These are phyloP conservation scores for Biston betularia DNA, from an alignment of 2,888 invertebrate species.

Conservation along the genomic window DNA sequence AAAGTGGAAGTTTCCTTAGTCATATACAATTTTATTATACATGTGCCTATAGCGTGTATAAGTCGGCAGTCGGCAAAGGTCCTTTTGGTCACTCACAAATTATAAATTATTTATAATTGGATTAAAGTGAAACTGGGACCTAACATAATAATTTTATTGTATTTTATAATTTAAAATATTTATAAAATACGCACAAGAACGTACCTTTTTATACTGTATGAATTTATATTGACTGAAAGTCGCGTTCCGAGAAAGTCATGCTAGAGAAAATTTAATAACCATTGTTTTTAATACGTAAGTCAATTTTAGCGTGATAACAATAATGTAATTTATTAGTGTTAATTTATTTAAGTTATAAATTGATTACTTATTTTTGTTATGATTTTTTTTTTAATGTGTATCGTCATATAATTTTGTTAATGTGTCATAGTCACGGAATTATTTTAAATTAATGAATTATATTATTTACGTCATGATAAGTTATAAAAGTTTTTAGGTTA, in stretches of 20 bases:
- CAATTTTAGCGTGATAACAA: slow-evolving; percentile 46
- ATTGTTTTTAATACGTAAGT: slow-evolving; percentile 37
- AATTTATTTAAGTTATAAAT: slow-evolving; percentile 55
- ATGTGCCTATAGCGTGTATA: background rate
- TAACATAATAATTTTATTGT: slow-evolving; percentile 13
- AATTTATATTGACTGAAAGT: slow-evolving; percentile 32
- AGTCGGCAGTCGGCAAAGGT: too few species aligned
- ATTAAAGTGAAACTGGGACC: background rate
- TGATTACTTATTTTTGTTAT: slow-evolving; percentile 41
- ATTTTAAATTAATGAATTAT: background rate
- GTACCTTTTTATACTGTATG: slow-evolving; percentile 20
- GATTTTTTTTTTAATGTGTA: slow-evolving; percentile 20
- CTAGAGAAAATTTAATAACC: slow-evolving; percentile 18
- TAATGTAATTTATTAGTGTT: slow-evolving; percentile 48
- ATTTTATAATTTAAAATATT: slow-evolving; percentile 6
- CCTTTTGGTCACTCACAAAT: too few species aligned
- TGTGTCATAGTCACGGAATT: slow-evolving; percentile 2
- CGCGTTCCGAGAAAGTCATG: slow-evolving; percentile 25
- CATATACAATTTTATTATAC: background rate
- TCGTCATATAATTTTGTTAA: slow-evolving; percentile 14
- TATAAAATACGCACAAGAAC: slow-evolving; percentile 29
- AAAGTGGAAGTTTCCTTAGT: slow-evolving; percentile 2
- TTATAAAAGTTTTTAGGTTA: background rate
- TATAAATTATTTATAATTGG: too few species aligned
- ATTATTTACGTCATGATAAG: background rate